These are phyloP conservation scores for Darevskia nairensis DNA, from an alignment of 2,797 vertebrate species.

Conservation along the genomic window DNA sequence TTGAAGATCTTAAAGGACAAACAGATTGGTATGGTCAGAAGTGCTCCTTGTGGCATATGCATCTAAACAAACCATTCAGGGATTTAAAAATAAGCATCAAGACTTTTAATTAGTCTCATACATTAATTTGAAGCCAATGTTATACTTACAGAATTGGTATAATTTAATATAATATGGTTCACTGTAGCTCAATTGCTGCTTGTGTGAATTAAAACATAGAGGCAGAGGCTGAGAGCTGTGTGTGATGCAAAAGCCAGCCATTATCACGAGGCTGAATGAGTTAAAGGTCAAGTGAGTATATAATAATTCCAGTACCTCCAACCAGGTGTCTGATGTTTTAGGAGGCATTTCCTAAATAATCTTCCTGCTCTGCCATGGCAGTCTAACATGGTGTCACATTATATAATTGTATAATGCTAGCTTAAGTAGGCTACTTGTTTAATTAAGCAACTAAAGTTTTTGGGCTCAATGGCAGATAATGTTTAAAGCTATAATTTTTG, in stretches of 20 bases:
- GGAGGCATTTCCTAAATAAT: neutral
- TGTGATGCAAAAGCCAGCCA: neutral
- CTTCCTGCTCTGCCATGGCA: neutral
- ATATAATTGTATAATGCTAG: neutral
- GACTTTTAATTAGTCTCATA: no score
- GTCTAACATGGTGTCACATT: neutral
- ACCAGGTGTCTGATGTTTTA: neutral
- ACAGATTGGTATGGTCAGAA: no score
- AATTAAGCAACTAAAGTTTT: conserved; percentile 1
- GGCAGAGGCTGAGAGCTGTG: neutral
- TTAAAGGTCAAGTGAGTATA: neutral
- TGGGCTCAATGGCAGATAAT: neutral
- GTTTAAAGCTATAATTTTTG: conserved; percentile 10
- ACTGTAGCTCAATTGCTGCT: neutral
- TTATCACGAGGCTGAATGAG: neutral
- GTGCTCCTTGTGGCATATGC: no score
- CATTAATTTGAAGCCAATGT: no score
- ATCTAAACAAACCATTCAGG: no score
- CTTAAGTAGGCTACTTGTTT: neutral
- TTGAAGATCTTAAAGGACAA: no score
- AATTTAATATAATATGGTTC: neutral
- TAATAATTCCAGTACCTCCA: neutral
- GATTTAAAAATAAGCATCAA: no score
- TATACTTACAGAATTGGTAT: no score
- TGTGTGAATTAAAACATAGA: neutral